These are phyloP conservation scores for Drosophila kikkawai DNA, from an alignment of 1,140 invertebrate genomes.

Conservation along the genomic window DNA sequence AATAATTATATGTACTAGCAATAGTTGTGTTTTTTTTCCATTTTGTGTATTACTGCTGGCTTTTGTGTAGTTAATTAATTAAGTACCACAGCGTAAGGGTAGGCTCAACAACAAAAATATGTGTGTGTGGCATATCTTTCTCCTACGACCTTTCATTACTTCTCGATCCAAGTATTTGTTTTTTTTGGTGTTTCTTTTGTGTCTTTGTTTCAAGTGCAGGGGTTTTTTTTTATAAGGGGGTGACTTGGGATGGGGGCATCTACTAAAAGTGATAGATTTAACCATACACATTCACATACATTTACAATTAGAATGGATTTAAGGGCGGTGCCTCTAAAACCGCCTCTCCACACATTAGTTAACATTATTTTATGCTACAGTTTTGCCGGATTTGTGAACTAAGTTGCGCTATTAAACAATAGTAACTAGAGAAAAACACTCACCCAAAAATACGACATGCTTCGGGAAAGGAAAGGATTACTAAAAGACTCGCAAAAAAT, in stretches of 20 bases:
- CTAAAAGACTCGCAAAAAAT: neutral
- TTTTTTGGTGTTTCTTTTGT: slow-evolving; percentile 53
- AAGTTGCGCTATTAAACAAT: slow-evolving; percentile 77
- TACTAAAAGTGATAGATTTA: slow-evolving; percentile 36
- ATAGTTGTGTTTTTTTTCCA: slow-evolving; percentile 64
- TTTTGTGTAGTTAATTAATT: slow-evolving; percentile 66
- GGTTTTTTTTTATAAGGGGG: neutral
- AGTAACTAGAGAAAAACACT: slow-evolving; percentile 73
- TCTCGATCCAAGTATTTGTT: slow-evolving; percentile 17
- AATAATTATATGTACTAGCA: slow-evolving; percentile 71
- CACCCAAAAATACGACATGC: slow-evolving; percentile 42
- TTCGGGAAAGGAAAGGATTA: slow-evolving; percentile 7
- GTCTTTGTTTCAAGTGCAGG: slow-evolving; percentile 50
- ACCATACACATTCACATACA: slow-evolving; percentile 74
- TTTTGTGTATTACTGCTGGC: slow-evolving; percentile 57
- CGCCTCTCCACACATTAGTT: slow-evolving; percentile 28
- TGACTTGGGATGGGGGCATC: neutral
- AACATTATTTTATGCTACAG: slow-evolving; percentile 55
- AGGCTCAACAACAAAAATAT: slow-evolving; percentile 69
- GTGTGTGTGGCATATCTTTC: slow-evolving; percentile 44
- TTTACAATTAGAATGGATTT: slow-evolving; percentile 48
- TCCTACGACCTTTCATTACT: slow-evolving; percentile 11
- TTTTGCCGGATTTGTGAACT: slow-evolving; percentile 48
- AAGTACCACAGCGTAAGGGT: slow-evolving; percentile 76
- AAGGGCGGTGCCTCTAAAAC: slow-evolving; percentile 6